Evolutionary conservation across 1,140 invertebrate genomes (phyloP).

Genomic region (Drosophila auraria): DNA sequence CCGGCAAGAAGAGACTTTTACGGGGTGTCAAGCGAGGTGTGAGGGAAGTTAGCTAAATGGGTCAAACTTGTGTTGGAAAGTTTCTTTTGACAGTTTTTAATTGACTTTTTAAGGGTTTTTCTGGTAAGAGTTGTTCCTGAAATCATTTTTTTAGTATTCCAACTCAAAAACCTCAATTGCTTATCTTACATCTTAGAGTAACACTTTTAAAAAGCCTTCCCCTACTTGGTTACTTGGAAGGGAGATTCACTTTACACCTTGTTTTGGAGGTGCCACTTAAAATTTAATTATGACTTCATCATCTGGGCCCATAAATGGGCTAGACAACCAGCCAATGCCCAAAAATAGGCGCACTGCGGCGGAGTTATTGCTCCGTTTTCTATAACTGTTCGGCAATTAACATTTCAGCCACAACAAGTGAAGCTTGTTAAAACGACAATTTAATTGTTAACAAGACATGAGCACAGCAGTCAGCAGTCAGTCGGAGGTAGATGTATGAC

Average conservation of each 20-base stretch:
- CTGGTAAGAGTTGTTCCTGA: background rate
- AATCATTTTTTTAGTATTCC: background rate
- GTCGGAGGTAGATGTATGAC: slow-evolving; percentile 6
- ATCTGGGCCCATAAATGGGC: slow-evolving; percentile 65
- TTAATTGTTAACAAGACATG: slow-evolving; percentile 83
- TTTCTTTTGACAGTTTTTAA: slow-evolving; percentile 14
- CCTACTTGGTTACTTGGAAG: slow-evolving; percentile 17
- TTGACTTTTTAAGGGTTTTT: background rate
- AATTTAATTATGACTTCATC: slow-evolving; percentile 73
- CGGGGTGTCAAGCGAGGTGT: slow-evolving; percentile 44
- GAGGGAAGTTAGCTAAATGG: slow-evolving; percentile 53
- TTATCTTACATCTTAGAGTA: background rate
- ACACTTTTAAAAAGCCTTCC: background rate
- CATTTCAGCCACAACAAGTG: slow-evolving; percentile 80
- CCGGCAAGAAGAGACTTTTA: slow-evolving; percentile 18
- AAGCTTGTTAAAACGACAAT: slow-evolving; percentile 84
- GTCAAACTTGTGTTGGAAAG: slow-evolving; percentile 53
- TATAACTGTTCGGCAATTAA: slow-evolving; percentile 85
- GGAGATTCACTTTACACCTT: slow-evolving; percentile 38
- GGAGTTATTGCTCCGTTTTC: slow-evolving; percentile 66
- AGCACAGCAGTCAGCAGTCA: slow-evolving; percentile 37
- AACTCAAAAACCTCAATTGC: background rate
- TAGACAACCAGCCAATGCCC: slow-evolving; percentile 63
- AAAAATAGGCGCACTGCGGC: slow-evolving; percentile 66
- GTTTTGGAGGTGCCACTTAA: slow-evolving; percentile 51